phyloP scores from a whole-genome alignment of 2,113 vertebrate species.

The Dasyurus viverrinus region DNA sequence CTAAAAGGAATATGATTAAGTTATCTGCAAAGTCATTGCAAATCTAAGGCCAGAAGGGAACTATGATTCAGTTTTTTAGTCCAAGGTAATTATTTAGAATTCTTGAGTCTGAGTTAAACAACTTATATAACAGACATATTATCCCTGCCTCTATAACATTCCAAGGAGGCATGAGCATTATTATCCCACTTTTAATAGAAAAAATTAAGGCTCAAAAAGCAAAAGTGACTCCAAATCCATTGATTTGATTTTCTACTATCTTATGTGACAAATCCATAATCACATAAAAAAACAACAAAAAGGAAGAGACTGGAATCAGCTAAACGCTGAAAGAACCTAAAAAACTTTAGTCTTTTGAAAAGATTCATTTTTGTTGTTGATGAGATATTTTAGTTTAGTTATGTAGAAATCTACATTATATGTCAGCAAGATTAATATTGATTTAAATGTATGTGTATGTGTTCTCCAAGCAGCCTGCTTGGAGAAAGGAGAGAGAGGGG shows the following conservation, averaged over 20 bases:
- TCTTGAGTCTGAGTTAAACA: constrained; percentile 5
- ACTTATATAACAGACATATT: background rate
- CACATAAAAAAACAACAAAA: too few relatives aligned
- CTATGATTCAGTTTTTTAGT: background rate
- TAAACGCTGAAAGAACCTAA: background rate
- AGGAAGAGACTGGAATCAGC: background rate
- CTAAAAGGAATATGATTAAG: constrained; percentile 4
- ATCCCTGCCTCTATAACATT: background rate
- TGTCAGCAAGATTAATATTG: too few relatives aligned
- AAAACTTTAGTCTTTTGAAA: background rate
- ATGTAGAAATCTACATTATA: too few relatives aligned
- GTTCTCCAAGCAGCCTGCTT: too few relatives aligned
- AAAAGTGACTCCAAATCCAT: background rate
- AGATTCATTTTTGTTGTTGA: background rate
- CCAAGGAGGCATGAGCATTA: background rate
- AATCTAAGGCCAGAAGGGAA: constrained; percentile 18
- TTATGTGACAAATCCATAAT: background rate
- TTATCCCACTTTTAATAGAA: background rate
- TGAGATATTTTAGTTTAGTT: background rate
- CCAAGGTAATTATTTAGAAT: background rate
- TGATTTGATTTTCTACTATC: background rate
- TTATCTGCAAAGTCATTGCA: constrained; percentile 25
- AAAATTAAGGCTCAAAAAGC: background rate
- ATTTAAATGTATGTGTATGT: too few relatives aligned
- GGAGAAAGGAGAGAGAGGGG: too few relatives aligned